phyloP scores from a whole-genome alignment of 2,113 vertebrate genomes.

The Ailuropoda melanoleuca region DNA sequence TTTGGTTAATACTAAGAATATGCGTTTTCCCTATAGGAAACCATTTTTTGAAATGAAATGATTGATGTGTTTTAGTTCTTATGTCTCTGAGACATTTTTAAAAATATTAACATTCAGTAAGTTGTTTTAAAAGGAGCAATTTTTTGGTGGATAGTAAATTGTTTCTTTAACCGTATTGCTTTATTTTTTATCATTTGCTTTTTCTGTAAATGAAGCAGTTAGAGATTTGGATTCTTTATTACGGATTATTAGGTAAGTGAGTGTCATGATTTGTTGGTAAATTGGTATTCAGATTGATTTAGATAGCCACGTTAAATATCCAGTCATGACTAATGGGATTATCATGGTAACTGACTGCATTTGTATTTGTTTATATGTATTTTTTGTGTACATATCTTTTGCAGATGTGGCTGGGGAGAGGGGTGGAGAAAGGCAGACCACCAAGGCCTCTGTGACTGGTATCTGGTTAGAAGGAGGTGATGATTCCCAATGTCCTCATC shows the following conservation, averaged over 20 bases:
- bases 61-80: not conserved
- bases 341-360: not conserved
- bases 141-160: not conserved
- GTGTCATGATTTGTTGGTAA: not conserved
- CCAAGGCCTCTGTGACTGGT: not conserved
- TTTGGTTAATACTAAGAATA: not conserved
- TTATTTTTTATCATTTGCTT: not conserved
- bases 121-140: not conserved
- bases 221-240: conserved; percentile 34
- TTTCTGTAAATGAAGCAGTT: conserved; percentile 23
- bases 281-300: not conserved
- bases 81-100: not conserved
- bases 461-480: conserved; percentile 4
- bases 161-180: not conserved
- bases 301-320: not conserved
- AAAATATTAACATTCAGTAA: not conserved
- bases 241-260: not conserved
- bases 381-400: not conserved
- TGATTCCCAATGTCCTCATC: not conserved
- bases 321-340: conserved; percentile 5
- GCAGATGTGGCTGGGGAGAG: not conserved
- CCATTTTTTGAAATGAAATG: conserved; percentile 3
- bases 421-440: not conserved
- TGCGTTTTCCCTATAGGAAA: conserved; percentile 32
- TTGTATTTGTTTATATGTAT: conserved; percentile 27